Evolutionary conservation across 2,888 invertebrate genomes (phyloP).

Genomic region (Dynastes hyllus): DNA sequence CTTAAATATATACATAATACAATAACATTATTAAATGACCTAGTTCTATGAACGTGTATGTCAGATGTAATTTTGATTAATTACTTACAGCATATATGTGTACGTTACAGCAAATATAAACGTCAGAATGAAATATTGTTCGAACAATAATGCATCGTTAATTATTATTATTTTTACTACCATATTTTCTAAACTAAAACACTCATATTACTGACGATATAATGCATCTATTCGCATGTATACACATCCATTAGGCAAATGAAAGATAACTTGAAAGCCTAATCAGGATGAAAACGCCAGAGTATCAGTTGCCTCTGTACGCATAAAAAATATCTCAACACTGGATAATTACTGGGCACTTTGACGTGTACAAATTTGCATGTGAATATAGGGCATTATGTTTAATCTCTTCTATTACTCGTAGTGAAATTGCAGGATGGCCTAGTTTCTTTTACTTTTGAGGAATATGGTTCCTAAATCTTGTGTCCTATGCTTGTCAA

Average conservation of each 20-base stretch:
- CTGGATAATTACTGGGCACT: background rate
- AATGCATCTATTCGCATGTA: background rate
- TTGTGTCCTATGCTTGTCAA: too few species aligned
- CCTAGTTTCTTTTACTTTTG: background rate
- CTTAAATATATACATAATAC: too few species aligned
- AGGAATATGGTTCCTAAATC: too few species aligned
- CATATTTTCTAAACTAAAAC: background rate
- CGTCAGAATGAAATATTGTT: too few species aligned
- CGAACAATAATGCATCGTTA: too few species aligned
- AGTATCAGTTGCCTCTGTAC: background rate
- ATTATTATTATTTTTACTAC: too few species aligned
- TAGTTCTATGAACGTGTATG: too few species aligned
- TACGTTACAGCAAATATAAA: too few species aligned
- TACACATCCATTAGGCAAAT: slow-evolving; percentile 18
- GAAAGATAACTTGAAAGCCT: slow-evolving; percentile 8
- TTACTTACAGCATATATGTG: too few species aligned
- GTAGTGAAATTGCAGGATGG: background rate
- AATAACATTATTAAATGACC: too few species aligned
- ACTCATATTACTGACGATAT: background rate
- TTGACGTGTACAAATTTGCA: background rate
- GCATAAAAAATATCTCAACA: background rate
- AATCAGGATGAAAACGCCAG: background rate
- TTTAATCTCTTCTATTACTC: background rate
- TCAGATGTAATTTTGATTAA: too few species aligned
- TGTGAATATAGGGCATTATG: background rate